phyloP scores from a whole-genome alignment of 2,797 vertebrate genomes.

The Pipistrellus pygmaeus region DNA sequence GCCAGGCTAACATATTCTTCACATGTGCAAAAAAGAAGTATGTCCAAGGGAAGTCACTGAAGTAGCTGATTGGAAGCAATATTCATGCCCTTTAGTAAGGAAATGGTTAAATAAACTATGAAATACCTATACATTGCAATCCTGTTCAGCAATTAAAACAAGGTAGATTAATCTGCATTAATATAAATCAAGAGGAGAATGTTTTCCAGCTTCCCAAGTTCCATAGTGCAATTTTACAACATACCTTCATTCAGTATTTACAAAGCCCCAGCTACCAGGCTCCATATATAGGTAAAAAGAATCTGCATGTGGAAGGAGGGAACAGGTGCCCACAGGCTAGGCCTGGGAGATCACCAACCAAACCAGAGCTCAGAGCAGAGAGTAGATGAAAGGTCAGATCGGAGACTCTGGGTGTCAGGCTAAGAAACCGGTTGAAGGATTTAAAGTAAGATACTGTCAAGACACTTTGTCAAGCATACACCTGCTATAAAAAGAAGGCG shows the following conservation, averaged over 20 bases:
- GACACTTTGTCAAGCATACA: not conserved
- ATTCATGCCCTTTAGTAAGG: not conserved
- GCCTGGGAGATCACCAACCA: not conserved
- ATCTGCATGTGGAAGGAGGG: not conserved
- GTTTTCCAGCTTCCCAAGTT: not conserved
- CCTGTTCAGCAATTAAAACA: not conserved
- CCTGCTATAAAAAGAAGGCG: not conserved
- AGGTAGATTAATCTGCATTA: not conserved
- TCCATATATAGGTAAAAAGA: not conserved
- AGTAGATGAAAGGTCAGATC: not conserved
- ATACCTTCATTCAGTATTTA: not conserved
- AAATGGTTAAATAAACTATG: not conserved
- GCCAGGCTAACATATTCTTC: not conserved
- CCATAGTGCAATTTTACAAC: not conserved
- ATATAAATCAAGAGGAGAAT: not conserved
- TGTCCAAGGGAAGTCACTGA: not conserved
- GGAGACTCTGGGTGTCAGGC: not conserved
- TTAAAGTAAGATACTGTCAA: not conserved
- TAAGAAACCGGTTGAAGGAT: not conserved
- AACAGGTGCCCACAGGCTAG: not conserved
- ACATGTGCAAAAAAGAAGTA: not conserved
- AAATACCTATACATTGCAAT: not conserved
- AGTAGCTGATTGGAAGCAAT: not conserved
- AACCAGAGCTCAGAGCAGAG: not conserved
- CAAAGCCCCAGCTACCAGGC: not conserved